Evolutionary conservation across 2,113 vertebrate species (phyloP).

Genomic region (Psilopsiagon aurifrons): DNA sequence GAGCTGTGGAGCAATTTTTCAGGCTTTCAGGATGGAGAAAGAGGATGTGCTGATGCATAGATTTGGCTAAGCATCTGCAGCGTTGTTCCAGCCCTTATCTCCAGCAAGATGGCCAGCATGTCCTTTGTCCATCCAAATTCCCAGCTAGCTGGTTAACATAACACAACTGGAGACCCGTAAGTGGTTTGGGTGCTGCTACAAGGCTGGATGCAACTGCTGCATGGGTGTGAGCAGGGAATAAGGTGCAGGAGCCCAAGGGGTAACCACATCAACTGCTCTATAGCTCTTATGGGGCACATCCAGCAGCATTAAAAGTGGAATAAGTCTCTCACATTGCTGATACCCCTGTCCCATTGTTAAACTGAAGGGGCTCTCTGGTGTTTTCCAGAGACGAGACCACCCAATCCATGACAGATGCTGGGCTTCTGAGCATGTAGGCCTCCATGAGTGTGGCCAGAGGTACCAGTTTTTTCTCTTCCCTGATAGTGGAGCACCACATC

Average conservation of each 20-base stretch:
- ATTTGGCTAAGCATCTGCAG: neutral
- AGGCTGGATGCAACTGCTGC: neutral
- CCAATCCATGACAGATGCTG: neutral
- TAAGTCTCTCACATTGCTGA: neutral
- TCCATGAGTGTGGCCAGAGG: rapidly evolving
- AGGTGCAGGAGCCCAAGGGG: neutral
- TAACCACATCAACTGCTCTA: neutral
- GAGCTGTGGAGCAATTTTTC: neutral
- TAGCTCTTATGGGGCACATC: neutral
- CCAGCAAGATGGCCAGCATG: neutral
- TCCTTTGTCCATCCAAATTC: neutral
- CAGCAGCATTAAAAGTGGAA: neutral
- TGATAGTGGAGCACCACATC: neutral
- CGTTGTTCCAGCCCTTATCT: neutral
- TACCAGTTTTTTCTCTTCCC: neutral
- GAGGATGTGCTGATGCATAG: neutral
- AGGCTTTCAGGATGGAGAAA: neutral
- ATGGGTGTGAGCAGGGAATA: neutral
- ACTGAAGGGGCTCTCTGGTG: neutral
- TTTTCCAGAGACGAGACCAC: neutral
- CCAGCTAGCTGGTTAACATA: neutral
- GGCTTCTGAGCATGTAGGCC: neutral
- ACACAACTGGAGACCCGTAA: neutral
- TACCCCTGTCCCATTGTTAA: neutral
- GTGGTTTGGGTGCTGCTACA: neutral